phyloP scores from a whole-genome alignment of 1,140 invertebrate genomes.

The Neodiprion lecontei region DNA sequence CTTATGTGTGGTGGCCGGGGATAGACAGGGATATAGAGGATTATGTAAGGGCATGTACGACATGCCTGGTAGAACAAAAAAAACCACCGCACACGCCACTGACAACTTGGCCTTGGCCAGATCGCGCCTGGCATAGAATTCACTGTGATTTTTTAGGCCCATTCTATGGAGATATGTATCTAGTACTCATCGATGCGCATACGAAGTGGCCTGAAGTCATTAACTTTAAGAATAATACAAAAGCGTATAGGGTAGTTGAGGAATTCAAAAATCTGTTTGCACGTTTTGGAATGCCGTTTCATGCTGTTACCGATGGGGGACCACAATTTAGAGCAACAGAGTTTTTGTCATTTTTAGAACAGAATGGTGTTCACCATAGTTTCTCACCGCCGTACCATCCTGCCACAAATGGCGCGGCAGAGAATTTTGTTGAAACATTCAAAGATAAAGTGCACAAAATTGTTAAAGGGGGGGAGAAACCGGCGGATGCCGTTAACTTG shows the following conservation, averaged over 20 bases:
- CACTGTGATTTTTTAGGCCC: slow-evolving; percentile 26
- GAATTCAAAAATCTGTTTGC: slow-evolving; percentile 27
- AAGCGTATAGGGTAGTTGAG: slow-evolving; percentile 8
- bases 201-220: slow-evolving; percentile 30
- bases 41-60: slow-evolving; percentile 24
- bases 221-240: slow-evolving; percentile 12
- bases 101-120: slow-evolving; percentile 11
- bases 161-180: slow-evolving; percentile 18
- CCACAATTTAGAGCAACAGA: slow-evolving; percentile 22
- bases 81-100: slow-evolving; percentile 14
- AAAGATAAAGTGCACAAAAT: slow-evolving; percentile 19
- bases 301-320: slow-evolving; percentile 31
- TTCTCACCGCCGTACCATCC: slow-evolving; percentile 32
- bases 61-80: slow-evolving; percentile 34
- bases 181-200: slow-evolving; percentile 22
- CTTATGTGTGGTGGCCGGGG: slow-evolving; percentile 56
- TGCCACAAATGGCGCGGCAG: slow-evolving; percentile 26
- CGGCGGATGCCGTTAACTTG: slow-evolving; percentile 3
- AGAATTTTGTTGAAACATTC: slow-evolving; percentile 26
- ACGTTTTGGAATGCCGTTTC: slow-evolving; percentile 32
- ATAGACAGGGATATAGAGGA: slow-evolving; percentile 55
- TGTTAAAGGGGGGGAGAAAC: background rate
- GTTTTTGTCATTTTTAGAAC: slow-evolving; percentile 26
- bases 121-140: slow-evolving; percentile 6
- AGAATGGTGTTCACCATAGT: slow-evolving; percentile 28